Evolutionary conservation across 2,113 vertebrate species (phyloP).

Genomic region (Leptocoma aspasia): DNA sequence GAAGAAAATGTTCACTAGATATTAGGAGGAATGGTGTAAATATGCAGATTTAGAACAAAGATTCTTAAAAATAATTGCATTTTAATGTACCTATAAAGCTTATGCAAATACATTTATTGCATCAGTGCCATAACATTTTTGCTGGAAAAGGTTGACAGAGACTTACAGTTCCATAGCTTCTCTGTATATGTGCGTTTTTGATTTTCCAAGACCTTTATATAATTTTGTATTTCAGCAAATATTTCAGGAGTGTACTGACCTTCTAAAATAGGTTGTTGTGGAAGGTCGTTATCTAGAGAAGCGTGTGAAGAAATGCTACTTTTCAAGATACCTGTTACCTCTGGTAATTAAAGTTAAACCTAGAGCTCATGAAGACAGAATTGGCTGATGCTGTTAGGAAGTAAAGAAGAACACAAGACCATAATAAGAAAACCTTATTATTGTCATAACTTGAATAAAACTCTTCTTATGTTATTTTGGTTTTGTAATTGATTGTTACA

Average conservation of each 20-base stretch:
- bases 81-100: rapidly evolving
- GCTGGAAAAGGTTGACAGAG: neutral
- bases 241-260: neutral
- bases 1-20: neutral
- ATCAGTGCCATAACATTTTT: neutral
- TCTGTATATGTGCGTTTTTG: neutral
- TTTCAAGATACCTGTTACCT: neutral
- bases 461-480: neutral
- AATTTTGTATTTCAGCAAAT: neutral
- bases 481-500: neutral
- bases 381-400: neutral
- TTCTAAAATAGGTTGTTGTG: neutral
- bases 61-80: neutral
- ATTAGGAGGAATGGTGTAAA: neutral
- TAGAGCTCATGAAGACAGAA: neutral
- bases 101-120: neutral
- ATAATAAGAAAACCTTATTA: neutral
- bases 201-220: neutral
- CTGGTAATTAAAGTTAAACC: neutral
- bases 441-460: neutral
- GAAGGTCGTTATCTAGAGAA: neutral
- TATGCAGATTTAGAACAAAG: neutral
- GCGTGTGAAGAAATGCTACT: neutral
- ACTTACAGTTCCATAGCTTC: neutral
- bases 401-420: neutral